Evolutionary conservation across 2,888 invertebrate species (phyloP).

Genomic region (Xestia sexstrigata): DNA sequence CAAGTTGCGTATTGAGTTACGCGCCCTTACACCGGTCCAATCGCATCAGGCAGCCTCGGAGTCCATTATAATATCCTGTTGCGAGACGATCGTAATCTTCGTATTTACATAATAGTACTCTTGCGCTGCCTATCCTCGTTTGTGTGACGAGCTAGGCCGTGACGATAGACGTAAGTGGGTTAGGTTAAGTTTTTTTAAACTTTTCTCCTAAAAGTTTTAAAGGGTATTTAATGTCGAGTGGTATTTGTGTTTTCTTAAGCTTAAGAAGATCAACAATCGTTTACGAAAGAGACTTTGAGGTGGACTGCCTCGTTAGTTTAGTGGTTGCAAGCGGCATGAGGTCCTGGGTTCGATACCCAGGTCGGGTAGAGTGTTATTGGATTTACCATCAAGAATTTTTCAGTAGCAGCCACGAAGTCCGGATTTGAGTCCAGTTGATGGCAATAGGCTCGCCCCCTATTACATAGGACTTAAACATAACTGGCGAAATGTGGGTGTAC

Average conservation of each 20-base stretch:
- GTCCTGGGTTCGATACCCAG: no score
- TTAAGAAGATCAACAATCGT: background rate
- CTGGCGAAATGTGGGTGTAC: no score
- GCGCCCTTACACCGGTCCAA: constrained; percentile 82
- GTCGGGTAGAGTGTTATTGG: no score
- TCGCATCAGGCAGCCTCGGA: constrained; percentile 78
- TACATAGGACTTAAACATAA: no score
- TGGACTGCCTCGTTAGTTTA: no score
- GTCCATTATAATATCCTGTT: constrained; percentile 84
- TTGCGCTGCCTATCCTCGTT: constrained; percentile 69
- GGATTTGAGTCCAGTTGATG: no score
- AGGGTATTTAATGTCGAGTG: no score
- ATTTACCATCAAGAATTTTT: no score
- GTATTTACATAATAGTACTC: constrained; percentile 85
- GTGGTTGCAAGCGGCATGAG: no score
- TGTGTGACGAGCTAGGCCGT: constrained; percentile 54
- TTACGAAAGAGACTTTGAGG: background rate
- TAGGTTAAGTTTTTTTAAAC: constrained; percentile 11
- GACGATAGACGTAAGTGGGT: constrained; percentile 44
- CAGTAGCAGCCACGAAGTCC: no score
- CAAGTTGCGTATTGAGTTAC: constrained; percentile 89
- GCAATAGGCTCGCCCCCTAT: no score
- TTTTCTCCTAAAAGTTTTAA: background rate
- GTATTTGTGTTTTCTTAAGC: background rate
- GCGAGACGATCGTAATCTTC: constrained; percentile 81